Conservation (phyloP, 2,888 invertebrate genomes). For the Bombylius discolor region DNA sequence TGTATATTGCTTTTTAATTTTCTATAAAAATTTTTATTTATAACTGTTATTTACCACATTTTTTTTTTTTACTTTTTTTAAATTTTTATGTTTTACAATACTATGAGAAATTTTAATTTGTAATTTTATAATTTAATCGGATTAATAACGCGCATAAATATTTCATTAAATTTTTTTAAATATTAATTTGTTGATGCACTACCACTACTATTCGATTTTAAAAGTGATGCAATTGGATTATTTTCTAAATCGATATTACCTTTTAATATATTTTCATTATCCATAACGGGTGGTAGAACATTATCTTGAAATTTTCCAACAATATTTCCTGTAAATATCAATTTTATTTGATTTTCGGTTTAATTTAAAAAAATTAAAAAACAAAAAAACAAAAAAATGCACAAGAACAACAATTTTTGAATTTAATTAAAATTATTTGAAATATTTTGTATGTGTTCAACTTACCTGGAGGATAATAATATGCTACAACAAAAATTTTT, state of each 20-base stretch:
- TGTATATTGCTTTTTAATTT: too few species aligned
- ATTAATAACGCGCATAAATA: too few species aligned
- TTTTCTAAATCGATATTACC: slow-evolving; percentile 19
- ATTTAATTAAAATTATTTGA: not conserved
- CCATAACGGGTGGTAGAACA: slow-evolving; percentile 61
- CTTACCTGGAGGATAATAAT: slow-evolving; percentile 63
- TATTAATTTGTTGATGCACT: slow-evolving; percentile 11
- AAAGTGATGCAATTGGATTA: slow-evolving; percentile 12
- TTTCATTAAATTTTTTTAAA: too few species aligned
- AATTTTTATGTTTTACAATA: too few species aligned
- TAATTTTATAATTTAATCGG: too few species aligned
- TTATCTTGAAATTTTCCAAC: slow-evolving; percentile 62
- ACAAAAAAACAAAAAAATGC: too few species aligned
- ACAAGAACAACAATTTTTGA: slow-evolving; percentile 16
- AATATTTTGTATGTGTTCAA: not conserved
- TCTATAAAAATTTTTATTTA: too few species aligned
- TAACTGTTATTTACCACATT: too few species aligned
- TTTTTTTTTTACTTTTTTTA: too few species aligned
- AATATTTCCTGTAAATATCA: slow-evolving; percentile 43
- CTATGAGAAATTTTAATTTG: too few species aligned
- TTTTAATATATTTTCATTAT: slow-evolving; percentile 38
- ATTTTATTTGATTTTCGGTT: too few species aligned
- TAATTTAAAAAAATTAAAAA: too few species aligned
- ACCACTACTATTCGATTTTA: slow-evolving; percentile 14
- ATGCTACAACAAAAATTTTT: slow-evolving; percentile 70